phyloP scores from a whole-genome alignment of 2,113 vertebrate genomes.

The Phyllopteryx taeniolatus region DNA sequence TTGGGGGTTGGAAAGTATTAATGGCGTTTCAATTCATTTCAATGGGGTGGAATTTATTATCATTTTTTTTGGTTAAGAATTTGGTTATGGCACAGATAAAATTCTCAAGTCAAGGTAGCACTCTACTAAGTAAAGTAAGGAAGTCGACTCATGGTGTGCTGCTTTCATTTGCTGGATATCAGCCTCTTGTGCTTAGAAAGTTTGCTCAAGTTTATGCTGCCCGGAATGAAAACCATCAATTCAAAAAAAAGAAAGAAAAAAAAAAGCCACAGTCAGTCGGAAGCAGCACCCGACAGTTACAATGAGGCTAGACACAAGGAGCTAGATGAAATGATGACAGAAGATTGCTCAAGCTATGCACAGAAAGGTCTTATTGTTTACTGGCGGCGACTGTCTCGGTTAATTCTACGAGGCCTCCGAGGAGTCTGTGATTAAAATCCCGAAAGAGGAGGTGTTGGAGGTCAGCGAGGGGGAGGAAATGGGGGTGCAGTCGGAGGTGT shows the following conservation, averaged over 20 bases:
- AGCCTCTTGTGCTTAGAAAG: constrained; percentile 4
- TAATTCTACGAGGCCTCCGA: constrained; percentile 9
- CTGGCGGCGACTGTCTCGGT: neutral
- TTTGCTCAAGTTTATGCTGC: neutral
- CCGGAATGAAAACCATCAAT: constrained; percentile 3
- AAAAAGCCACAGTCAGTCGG: no score
- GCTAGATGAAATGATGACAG: constrained; percentile 9
- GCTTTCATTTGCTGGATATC: constrained; percentile 8
- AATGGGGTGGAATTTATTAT: neutral
- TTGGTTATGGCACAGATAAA: neutral
- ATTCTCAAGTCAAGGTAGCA: neutral
- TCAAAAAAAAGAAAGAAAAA: neutral
- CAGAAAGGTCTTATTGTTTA: constrained; percentile 19
- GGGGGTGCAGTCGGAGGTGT: constrained; percentile 48
- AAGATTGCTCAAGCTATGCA: neutral
- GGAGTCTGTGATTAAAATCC: constrained; percentile 32
- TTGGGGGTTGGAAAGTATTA: no score
- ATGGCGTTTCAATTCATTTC: neutral
- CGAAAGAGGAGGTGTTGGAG: constrained; percentile 43
- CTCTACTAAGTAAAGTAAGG: neutral
- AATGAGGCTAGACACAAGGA: neutral
- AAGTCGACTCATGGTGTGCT: constrained; percentile 3
- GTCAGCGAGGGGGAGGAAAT: constrained; percentile 35
- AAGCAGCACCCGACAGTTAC: neutral
- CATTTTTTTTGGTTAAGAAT: no score